These are phyloP conservation scores for Acronicta aceris DNA, from an alignment of 2,888 invertebrate species.

Conservation along the genomic window DNA sequence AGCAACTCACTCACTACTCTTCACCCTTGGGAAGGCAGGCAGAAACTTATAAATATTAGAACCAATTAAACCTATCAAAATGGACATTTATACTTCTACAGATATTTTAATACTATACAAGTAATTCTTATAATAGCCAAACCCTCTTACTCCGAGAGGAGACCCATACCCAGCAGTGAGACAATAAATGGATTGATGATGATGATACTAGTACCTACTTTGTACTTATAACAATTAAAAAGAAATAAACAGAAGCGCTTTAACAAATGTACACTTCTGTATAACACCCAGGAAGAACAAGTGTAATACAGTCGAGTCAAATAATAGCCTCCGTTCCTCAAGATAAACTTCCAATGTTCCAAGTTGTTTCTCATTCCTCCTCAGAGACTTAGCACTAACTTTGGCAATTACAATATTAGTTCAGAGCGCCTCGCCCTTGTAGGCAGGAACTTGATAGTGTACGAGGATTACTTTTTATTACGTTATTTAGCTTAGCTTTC, in stretches of 20 bases:
- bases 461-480: constrained; percentile 1
- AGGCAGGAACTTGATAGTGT: not conserved
- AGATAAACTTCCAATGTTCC: constrained; percentile 18
- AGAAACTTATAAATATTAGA: too few species aligned
- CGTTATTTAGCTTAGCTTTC: not conserved
- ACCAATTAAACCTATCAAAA: too few species aligned
- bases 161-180: too few species aligned
- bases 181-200: too few species aligned
- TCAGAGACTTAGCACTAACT: constrained; percentile 13
- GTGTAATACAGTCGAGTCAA: constrained; percentile 5
- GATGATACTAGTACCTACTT: too few species aligned
- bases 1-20: too few species aligned
- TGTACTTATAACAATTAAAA: too few species aligned
- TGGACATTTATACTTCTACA: too few species aligned
- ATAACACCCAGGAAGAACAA: constrained; percentile 7
- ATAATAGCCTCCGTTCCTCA: constrained; percentile 17
- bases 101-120: too few species aligned
- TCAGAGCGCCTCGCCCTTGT: constrained; percentile 3
- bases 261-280: not conserved
- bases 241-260: not conserved
- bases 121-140: too few species aligned
- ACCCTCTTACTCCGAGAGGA: too few species aligned
- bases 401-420: constrained; percentile 29
- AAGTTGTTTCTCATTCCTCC: constrained; percentile 8
- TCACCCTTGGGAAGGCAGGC: too few species aligned